Percentiles rank a stretch among this genome's conserved stretches.
Evolutionary conservation across 2,113 vertebrate genomes (phyloP).

Genomic region (Ahaetulla prasina): DNA sequence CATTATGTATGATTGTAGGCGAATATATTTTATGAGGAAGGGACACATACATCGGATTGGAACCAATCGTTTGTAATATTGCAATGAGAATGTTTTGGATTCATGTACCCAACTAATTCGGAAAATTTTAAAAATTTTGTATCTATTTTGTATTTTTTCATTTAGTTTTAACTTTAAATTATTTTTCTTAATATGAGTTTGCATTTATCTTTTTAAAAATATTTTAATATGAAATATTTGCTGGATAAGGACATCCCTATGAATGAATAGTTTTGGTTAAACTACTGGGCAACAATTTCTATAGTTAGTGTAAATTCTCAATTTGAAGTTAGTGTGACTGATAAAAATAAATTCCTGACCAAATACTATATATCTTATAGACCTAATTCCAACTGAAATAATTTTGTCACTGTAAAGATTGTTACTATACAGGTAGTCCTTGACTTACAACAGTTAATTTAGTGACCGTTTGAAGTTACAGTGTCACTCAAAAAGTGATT

Average conservation of each 20-base stretch:
- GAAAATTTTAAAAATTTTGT: not conserved
- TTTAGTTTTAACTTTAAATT: not conserved
- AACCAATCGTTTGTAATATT: not conserved
- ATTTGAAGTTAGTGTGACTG: not conserved
- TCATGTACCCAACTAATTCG: not conserved
- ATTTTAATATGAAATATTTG: not conserved
- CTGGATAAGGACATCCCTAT: slow-evolving; percentile 14
- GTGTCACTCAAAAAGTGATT: no score
- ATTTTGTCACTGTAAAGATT: not conserved
- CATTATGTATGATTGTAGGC: not conserved
- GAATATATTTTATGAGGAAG: not conserved
- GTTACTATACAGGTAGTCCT: not conserved
- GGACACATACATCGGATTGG: not conserved
- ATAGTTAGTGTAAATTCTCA: not conserved
- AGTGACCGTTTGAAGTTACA: no score
- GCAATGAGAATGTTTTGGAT: not conserved
- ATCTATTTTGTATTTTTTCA: not conserved
- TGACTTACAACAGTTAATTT: no score
- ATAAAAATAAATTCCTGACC: not conserved
- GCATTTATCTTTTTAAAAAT: no score
- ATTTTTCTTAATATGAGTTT: no score
- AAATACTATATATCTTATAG: not conserved
- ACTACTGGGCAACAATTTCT: not conserved
- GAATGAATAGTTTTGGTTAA: not conserved
- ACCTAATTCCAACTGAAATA: not conserved